Evolutionary conservation across 2,113 vertebrate genomes (phyloP).

Genomic region (Phylloscopus trochilus): DNA sequence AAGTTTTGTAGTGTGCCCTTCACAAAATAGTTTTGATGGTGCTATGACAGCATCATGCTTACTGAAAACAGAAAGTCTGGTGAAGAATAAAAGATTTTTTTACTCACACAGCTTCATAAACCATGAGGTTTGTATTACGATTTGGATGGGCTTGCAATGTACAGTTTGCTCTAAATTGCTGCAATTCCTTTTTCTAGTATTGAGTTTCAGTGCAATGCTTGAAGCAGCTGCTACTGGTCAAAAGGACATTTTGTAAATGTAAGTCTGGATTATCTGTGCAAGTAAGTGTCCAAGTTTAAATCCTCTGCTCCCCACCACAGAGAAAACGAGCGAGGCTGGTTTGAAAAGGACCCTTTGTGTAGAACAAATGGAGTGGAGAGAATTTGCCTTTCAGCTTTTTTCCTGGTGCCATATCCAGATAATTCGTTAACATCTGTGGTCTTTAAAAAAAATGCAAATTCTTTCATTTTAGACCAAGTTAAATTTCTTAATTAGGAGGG

Average conservation of each 20-base stretch:
- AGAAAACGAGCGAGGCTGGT: conserved; percentile 43
- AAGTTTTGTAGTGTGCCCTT: background rate
- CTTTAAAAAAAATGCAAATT: conserved; percentile 58
- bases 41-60: background rate
- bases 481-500: conserved; percentile 43
- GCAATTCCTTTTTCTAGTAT: conserved; percentile 63
- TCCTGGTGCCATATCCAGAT: conserved; percentile 57
- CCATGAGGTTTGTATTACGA: conserved; percentile 59
- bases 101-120: background rate
- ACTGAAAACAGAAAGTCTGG: conserved; percentile 6
- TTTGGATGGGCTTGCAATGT: conserved; percentile 43
- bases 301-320: conserved; percentile 51
- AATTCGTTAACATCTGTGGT: conserved; percentile 55
- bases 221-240: conserved; percentile 66
- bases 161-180: conserved; percentile 52
- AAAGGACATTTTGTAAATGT: conserved; percentile 69
- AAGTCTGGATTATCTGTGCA: conserved; percentile 72
- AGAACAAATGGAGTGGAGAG: conserved; percentile 71
- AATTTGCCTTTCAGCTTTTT: conserved; percentile 67
- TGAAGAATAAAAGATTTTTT: conserved; percentile 1
- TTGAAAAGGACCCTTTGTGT: conserved; percentile 72
- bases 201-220: conserved; percentile 60
- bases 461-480: conserved; percentile 28
- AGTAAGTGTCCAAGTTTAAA: conserved; percentile 66
- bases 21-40: background rate